phyloP scores from a whole-genome alignment of 2,888 invertebrate species.

The Gymnocheta viridis region DNA sequence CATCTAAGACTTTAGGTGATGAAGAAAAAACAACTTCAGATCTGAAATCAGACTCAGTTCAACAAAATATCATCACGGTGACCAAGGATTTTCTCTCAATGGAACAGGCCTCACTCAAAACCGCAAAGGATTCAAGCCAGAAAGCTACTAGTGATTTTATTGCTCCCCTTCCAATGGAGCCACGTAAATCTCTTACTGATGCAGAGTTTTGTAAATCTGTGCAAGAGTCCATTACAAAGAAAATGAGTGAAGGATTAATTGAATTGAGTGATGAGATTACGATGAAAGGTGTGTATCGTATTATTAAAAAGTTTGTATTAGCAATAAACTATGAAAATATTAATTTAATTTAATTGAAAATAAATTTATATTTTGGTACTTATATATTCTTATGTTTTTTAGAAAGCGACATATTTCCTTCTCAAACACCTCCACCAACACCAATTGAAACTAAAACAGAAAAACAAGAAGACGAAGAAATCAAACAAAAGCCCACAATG shows the following conservation, averaged over 20 bases:
- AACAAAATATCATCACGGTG: slow-evolving; percentile 62
- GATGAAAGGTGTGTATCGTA: slow-evolving; percentile 73
- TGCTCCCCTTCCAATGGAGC: slow-evolving; percentile 74
- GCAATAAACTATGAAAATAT: neutral
- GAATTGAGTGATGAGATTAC: slow-evolving; percentile 79
- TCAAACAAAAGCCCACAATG: slow-evolving; percentile 40
- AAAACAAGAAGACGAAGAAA: slow-evolving; percentile 71
- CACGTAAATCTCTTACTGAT: slow-evolving; percentile 80
- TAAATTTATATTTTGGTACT: no score
- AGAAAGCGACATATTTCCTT: slow-evolving; percentile 79
- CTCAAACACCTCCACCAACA: slow-evolving; percentile 82
- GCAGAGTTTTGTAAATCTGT: slow-evolving; percentile 81
- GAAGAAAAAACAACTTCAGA: slow-evolving; percentile 30
- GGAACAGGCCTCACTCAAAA: slow-evolving; percentile 40
- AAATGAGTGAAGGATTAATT: slow-evolving; percentile 80
- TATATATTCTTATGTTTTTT: slow-evolving; percentile 8
- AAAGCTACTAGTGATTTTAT: slow-evolving; percentile 61
- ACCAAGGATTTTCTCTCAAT: slow-evolving; percentile 58
- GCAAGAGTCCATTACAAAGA: slow-evolving; percentile 80
- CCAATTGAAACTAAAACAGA: slow-evolving; percentile 77
- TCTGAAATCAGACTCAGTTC: neutral
- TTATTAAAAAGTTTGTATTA: neutral
- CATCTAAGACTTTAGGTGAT: slow-evolving; percentile 1
- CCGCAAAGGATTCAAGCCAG: slow-evolving; percentile 2
- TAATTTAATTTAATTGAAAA: neutral